Percentiles rank a stretch among this genome's conserved stretches.
Evolutionary conservation across 2,113 vertebrate genomes (phyloP).

Genomic region (Sminthopsis crassicaudata): DNA sequence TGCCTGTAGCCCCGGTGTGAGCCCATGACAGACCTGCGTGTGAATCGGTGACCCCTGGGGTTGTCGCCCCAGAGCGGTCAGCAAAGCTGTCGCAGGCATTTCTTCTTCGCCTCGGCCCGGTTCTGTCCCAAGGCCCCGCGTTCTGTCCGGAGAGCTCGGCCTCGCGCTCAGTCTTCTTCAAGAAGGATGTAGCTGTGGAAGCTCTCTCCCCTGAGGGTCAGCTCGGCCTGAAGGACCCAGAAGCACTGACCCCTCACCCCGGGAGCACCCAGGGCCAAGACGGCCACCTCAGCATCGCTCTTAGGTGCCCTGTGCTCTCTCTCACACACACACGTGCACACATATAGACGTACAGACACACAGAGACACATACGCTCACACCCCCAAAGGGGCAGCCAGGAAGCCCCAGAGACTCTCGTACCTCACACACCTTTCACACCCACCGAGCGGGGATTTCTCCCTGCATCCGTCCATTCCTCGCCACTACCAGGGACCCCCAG

Average conservation of each 20-base stretch:
- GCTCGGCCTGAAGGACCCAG: not conserved
- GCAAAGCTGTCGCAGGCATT: no score
- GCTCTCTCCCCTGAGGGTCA: not conserved
- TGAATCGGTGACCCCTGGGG: no score
- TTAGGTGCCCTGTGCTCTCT: not conserved
- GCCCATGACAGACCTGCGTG: no score
- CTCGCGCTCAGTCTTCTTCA: not conserved
- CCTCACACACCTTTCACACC: not conserved
- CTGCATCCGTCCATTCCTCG: not conserved
- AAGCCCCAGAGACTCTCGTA: not conserved
- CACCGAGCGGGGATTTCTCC: not conserved
- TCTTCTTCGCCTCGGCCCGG: no score
- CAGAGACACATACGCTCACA: no score
- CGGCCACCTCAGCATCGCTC: not conserved
- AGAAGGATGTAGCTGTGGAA: not conserved
- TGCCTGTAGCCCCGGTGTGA: not conserved
- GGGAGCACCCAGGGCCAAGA: no score
- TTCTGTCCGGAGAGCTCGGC: not conserved
- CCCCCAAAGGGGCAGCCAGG: no score
- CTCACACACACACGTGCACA: no score
- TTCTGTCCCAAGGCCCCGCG: not conserved
- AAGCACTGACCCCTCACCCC: no score
- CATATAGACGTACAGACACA: no score
- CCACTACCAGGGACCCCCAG: not conserved
- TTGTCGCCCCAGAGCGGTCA: no score